These are phyloP conservation scores for Temnopleurus reevesii DNA, from an alignment of 53 echinoderm and acorn worm genomes.

Conservation along the genomic window DNA sequence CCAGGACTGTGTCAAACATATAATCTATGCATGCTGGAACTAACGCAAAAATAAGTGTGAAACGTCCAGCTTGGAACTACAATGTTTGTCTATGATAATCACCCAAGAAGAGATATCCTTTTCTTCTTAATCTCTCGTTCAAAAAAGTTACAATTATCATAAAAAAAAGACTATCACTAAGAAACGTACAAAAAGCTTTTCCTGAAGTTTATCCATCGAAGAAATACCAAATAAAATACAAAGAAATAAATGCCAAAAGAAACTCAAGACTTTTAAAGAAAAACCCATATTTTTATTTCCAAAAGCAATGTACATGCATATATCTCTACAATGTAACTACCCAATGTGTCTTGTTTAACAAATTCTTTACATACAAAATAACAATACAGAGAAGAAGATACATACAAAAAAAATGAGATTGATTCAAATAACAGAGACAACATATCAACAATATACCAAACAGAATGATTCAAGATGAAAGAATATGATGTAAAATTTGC, in stretches of 20 bases:
- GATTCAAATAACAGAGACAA: background rate
- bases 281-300: conserved; percentile 50
- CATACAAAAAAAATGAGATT: conserved; percentile 16
- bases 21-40: no score
- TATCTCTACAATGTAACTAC: conserved; percentile 47
- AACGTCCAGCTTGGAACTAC: no score
- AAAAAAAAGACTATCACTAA: no score
- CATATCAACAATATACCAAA: background rate
- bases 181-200: no score
- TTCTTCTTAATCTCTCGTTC: no score
- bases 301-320: conserved; percentile 57
- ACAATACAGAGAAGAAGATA: background rate
- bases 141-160: no score
- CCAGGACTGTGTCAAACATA: no score
- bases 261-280: background rate
- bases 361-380: conserved; percentile 13
- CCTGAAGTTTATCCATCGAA: no score
- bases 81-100: no score
- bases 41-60: no score
- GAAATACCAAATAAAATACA: no score
- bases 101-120: no score
- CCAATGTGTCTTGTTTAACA: conserved; percentile 28
- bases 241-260: background rate
- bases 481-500: background rate
- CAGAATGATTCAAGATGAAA: background rate